Evolutionary conservation across 2,888 invertebrate genomes (phyloP).

Genomic region (Oligia latruncula): DNA sequence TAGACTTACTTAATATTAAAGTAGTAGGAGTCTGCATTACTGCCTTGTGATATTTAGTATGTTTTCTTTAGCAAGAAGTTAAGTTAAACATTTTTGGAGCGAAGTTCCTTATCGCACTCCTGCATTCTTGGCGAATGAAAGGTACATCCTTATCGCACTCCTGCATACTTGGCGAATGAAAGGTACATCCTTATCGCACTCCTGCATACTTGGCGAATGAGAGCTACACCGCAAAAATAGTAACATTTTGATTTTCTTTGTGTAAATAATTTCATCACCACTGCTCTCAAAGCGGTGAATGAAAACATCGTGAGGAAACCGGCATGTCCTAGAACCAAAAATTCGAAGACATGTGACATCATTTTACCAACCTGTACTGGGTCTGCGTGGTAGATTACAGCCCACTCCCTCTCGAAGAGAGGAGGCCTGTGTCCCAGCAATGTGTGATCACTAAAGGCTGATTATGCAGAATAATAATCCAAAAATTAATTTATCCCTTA

Average conservation of each 20-base stretch:
- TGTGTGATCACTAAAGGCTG: too few species aligned
- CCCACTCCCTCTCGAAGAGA: too few species aligned
- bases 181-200: neutral
- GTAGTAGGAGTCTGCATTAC: slow-evolving; percentile 34
- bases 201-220: neutral
- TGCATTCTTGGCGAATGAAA: neutral
- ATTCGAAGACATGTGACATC: too few species aligned
- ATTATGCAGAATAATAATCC: neutral
- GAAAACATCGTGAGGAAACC: too few species aligned
- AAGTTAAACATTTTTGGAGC: neutral
- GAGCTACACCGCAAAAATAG: neutral
- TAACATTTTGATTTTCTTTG: neutral
- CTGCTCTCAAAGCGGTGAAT: too few species aligned
- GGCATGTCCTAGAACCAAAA: too few species aligned
- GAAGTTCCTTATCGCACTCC: neutral
- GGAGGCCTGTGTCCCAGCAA: too few species aligned
- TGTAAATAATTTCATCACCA: too few species aligned
- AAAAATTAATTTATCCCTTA: neutral
- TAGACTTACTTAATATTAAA: slow-evolving; percentile 44
- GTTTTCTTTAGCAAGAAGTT: neutral
- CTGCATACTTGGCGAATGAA: neutral
- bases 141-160: too few species aligned
- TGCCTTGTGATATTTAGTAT: slow-evolving; percentile 29
- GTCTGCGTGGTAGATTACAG: too few species aligned
- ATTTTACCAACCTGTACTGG: too few species aligned